phyloP scores from a whole-genome alignment of 2,797 vertebrate genomes.

The Oreortyx pictus region DNA sequence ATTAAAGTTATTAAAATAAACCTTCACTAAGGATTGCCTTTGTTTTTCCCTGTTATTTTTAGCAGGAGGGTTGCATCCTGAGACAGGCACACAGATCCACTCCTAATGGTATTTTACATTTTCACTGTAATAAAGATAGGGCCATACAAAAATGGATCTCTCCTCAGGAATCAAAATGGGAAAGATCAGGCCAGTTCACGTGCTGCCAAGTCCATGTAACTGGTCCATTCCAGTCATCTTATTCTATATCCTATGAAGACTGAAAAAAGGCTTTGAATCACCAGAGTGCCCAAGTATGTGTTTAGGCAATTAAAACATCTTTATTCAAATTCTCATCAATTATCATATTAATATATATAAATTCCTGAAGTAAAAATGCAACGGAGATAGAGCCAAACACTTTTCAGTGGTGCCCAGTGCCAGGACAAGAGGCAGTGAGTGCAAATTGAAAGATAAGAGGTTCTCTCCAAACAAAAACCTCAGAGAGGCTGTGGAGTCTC shows the following conservation, averaged over 20 bases:
- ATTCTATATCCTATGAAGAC: neutral
- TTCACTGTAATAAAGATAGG: neutral
- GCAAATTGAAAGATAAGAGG: neutral
- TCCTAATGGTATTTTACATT: neutral
- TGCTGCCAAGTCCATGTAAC: neutral
- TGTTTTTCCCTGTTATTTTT: neutral
- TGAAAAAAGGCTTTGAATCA: neutral
- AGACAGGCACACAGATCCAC: neutral
- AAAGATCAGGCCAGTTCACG: neutral
- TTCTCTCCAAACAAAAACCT: neutral
- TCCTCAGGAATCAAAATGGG: neutral
- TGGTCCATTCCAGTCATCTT: neutral
- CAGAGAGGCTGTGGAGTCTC: neutral
- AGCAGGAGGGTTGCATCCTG: neutral
- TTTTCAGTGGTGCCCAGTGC: neutral
- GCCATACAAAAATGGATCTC: neutral
- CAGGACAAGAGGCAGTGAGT: neutral
- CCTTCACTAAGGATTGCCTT: constrained; percentile 13
- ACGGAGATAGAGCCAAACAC: neutral
- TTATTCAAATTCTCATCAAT: neutral
- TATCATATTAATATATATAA: neutral
- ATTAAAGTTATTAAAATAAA: constrained; percentile 24
- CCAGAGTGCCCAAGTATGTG: neutral
- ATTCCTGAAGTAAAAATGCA: neutral
- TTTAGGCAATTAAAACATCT: neutral